Conservation (phyloP, 92 coral and sea anemone species). For the Zoanthus gigantus region DNA sequence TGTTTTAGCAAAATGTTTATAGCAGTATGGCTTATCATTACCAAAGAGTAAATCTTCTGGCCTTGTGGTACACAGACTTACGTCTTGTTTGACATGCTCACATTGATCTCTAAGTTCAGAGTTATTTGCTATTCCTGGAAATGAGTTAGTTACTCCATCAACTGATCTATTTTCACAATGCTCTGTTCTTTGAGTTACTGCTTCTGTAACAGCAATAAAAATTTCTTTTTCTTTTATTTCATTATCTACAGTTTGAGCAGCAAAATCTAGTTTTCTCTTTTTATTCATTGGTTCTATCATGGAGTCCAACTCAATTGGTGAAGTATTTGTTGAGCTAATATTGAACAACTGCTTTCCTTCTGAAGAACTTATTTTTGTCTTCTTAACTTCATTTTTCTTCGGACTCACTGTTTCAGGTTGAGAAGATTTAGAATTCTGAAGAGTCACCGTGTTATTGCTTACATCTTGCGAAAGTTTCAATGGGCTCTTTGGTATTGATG, state of each 20-base stretch:
- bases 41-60: not conserved
- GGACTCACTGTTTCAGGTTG: conserved; percentile 36
- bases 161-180: conserved; percentile 15
- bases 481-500: conserved; percentile 53
- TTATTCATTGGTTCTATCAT: not conserved
- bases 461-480: conserved; percentile 50
- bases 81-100: conserved; percentile 11
- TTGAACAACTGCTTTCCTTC: not conserved
- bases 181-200: not conserved
- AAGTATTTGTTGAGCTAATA: conserved; percentile 19
- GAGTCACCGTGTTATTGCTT: conserved; percentile 43
- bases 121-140: not conserved
- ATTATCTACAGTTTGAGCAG: conserved; percentile 19
- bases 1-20: not conserved
- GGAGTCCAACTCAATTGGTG: conserved; percentile 8
- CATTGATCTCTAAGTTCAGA: not conserved
- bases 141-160: not conserved
- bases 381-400: conserved; percentile 52
- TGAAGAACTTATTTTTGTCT: not conserved
- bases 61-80: not conserved
- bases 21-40: not conserved
- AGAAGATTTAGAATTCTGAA: conserved; percentile 45
- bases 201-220: not conserved
- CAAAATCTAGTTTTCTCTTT: conserved; percentile 20
- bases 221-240: not conserved